Percentiles rank a stretch among this genome's conserved stretches.
Conservation (phyloP, 2,113 vertebrate genomes). For the Pseudonaja textilis region DNA sequence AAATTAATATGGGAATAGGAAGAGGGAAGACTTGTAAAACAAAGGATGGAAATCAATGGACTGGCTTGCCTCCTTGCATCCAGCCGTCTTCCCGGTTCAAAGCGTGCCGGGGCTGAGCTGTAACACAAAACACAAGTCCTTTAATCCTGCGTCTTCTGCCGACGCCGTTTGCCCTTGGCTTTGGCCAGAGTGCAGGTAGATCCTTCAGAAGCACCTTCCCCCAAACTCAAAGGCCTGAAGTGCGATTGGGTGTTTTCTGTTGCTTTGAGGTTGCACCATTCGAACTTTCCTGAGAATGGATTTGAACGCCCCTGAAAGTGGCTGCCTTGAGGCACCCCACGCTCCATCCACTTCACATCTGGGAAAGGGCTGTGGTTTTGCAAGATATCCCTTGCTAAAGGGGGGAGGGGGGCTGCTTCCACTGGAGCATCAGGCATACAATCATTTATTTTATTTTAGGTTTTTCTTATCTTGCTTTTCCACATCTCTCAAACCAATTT, state of each 20-base stretch:
- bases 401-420: background rate
- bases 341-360: background rate
- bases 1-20: background rate
- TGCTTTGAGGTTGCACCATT: background rate
- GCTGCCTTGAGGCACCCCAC: background rate
- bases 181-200: background rate
- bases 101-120: background rate
- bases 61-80: background rate
- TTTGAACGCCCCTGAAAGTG: background rate
- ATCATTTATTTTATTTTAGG: background rate
- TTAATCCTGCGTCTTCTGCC: background rate
- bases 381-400: background rate
- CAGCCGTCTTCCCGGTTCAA: background rate
- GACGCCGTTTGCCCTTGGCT: background rate
- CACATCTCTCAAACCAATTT: background rate
- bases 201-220: background rate
- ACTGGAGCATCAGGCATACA: background rate
- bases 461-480: slow-evolving; percentile 10
- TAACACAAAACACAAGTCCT: background rate
- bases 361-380: background rate
- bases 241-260: background rate
- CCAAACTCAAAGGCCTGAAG: background rate
- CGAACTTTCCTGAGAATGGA: background rate
- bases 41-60: background rate
- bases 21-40: background rate